phyloP scores from a whole-genome alignment of 2,113 vertebrate species.

The Coracopsis vasa region DNA sequence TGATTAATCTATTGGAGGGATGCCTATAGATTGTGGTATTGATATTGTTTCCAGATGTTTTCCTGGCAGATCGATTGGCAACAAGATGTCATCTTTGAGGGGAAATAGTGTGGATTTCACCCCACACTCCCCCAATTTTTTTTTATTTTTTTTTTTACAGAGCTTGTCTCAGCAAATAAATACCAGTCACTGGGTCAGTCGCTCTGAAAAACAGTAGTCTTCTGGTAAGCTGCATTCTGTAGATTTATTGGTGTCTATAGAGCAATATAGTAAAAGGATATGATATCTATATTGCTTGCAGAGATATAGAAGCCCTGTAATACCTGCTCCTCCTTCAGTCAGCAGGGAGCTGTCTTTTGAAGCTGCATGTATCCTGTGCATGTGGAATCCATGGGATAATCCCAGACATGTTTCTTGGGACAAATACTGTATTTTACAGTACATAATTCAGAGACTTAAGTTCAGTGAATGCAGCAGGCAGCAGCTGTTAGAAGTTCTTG shows the following conservation, averaged over 20 bases:
- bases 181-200: neutral
- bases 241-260: constrained; percentile 20
- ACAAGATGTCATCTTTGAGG: constrained; percentile 14
- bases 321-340: constrained; percentile 1
- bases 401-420: neutral
- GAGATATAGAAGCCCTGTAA: constrained; percentile 5
- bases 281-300: constrained; percentile 32
- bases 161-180: constrained; percentile 43
- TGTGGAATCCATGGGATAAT: neutral
- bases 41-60: constrained; percentile 46
- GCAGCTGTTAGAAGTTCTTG: neutral
- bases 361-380: neutral
- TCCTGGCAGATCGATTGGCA: constrained; percentile 42
- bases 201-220: constrained; percentile 30
- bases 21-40: constrained; percentile 37
- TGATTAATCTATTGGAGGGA: constrained; percentile 37
- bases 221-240: constrained; percentile 36
- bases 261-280: neutral
- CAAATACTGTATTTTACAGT: neutral
- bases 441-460: neutral
- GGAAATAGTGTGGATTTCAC: neutral
- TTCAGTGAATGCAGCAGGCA: neutral
- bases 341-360: constrained; percentile 13
- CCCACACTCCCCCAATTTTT: too few relatives aligned
- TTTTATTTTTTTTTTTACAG: neutral